Evolutionary conservation across 2,113 vertebrate species (phyloP), one percentile per base, ranked within the genome.

Genomic region (Brachyhypopomus occidentalis): DNA sequence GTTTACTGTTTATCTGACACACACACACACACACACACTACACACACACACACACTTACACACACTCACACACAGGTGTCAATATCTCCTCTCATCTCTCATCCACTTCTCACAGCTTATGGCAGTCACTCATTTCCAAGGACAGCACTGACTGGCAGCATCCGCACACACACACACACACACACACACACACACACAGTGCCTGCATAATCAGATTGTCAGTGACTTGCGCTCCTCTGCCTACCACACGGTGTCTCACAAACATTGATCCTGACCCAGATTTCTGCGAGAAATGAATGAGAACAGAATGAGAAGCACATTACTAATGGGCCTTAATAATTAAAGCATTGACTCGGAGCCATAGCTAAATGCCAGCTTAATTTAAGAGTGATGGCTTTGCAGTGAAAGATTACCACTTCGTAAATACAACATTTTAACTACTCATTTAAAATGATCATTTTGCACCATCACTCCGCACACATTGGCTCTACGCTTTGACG

Each of bases 11-110:
- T 30, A 30, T 30, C 30, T 30, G 30, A 23, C 30, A 62, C 23
- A 14, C 22, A 62, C 22, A 70, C 34, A 41, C 4, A 75, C 75
- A 73, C 7, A 73, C 75, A 56, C 75, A 56, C 48, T 30, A 34
- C 75, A 82, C 75, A 41, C 11, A n/a, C 38, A 41, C 63, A 78
- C 23, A 5, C 20, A 19, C 30, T 22, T 0, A 56, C 3, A 73
- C 23, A 78, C 25, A n/a, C 20, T 17, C 64, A 17, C 17, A 8
- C 7, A 48, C 8, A 14, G 3, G 16, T n/a, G 17, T 58, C 4
- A 22, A 2, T n/a, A 25, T 64, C n/a, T 30, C 75, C 25, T 6
- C n/a, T 38, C 22, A 45, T 67, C 27, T 20, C 19, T 23, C 22
- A 5, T 17, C 56, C 48, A 7, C 48, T n/a, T 52, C 63, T 66